Evolutionary conservation across 2,113 vertebrate species (phyloP).

Genomic region (Lipotes vexillifer): DNA sequence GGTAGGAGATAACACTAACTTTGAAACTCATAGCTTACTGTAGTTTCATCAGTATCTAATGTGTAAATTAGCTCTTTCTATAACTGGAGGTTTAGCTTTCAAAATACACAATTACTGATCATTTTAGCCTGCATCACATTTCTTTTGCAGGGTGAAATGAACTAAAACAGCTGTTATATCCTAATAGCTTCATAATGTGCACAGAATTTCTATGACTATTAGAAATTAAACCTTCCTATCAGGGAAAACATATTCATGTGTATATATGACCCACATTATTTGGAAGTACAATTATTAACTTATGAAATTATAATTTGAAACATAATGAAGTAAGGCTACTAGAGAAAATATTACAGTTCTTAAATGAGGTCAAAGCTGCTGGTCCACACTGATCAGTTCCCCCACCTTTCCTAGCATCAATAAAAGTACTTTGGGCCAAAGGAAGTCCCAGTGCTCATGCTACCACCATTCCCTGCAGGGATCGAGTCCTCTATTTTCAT

Average conservation of each 20-base stretch:
- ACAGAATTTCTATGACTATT: conserved; percentile 51
- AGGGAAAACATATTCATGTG: conserved; percentile 42
- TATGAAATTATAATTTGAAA: conserved; percentile 62
- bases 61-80: conserved; percentile 70
- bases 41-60: conserved; percentile 72
- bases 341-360: not conserved
- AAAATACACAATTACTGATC: conserved; percentile 70
- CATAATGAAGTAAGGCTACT: conserved; percentile 57
- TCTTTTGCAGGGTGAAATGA: conserved; percentile 63
- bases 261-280: conserved; percentile 57
- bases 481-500: conserved; percentile 67
- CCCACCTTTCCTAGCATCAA: not conserved
- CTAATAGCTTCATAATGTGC: conserved; percentile 61
- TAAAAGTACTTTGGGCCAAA: not conserved
- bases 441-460: conserved; percentile 7
- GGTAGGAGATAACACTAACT: conserved; percentile 51
- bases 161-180: conserved; percentile 67
- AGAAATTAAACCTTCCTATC: conserved; percentile 64
- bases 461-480: conserved; percentile 37
- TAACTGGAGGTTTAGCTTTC: conserved; percentile 61
- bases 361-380: conserved; percentile 7
- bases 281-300: conserved; percentile 60
- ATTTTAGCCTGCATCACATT: conserved; percentile 64
- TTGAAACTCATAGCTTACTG: conserved; percentile 60
- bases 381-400: not conserved